These are phyloP conservation scores for Peromyscus nudipes DNA, from an alignment of 2,797 vertebrate species.

Conservation along the genomic window DNA sequence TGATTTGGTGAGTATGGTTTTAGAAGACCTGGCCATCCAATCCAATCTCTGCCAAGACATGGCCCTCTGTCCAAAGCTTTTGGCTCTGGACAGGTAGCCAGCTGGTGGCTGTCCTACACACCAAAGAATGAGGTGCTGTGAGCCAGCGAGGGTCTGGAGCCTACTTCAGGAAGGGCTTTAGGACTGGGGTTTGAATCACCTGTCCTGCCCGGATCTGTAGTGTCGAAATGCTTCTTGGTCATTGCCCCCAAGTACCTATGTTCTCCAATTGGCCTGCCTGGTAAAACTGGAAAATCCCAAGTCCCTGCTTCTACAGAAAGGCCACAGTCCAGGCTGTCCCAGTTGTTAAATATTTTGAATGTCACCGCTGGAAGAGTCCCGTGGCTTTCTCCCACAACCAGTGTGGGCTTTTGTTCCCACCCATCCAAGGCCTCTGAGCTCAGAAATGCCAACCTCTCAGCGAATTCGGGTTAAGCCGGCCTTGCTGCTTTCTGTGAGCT, in stretches of 20 bases:
- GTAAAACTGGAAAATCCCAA: background rate
- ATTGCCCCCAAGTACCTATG: background rate
- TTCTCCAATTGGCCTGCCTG: background rate
- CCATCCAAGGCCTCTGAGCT: conserved; percentile 70
- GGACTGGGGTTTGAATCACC: background rate
- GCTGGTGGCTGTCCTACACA: background rate
- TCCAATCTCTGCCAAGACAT: background rate
- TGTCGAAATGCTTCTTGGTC: background rate
- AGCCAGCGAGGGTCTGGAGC: background rate
- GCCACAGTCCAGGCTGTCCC: background rate
- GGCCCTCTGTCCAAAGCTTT: background rate
- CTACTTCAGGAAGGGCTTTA: background rate
- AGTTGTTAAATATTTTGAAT: conserved; percentile 67
- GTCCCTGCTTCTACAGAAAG: background rate
- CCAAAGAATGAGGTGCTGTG: background rate
- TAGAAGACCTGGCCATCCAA: background rate
- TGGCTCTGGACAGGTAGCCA: background rate
- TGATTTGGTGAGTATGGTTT: background rate
- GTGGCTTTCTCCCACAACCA: background rate
- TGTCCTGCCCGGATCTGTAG: background rate
- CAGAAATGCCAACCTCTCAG: conserved; percentile 72
- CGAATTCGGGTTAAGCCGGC: conserved; percentile 76
- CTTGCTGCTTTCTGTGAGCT: conserved; percentile 63
- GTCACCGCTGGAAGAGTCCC: background rate
- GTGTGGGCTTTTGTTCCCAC: conserved; percentile 56